Base-by-base conservation (phyloP, 2,113 vertebrate species). In the Saccopteryx bilineata region DNA sequence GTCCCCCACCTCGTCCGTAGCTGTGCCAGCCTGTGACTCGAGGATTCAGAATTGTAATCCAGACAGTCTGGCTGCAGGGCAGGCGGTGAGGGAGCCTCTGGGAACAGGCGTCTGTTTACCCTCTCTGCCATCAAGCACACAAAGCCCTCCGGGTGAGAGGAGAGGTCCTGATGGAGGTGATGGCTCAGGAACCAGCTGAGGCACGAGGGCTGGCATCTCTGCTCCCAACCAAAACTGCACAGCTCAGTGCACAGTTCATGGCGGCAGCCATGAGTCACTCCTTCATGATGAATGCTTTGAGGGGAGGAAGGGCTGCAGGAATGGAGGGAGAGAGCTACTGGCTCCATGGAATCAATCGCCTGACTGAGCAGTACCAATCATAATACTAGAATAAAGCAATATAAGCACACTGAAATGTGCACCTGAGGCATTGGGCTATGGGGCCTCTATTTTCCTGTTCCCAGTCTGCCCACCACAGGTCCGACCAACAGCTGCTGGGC, bases 341-440 rank as follows among this genome's bases (percentile, higher is more conserved):
- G 79, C 26, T 48, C 10, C 9, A 50, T 81, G 33, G 54, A 69
- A 69, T 72, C 19, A 23, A 46, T 46, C 58, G 17, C 28, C 66
- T 66, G 39, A n/a, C 69, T 87, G 63, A 66, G 66, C 50, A 7
- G 7, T 93, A 61, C 85, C 81, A 90, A 2, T 46, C 33, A 33
- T 56, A 23, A 54, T 24, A 93, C 39, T 39, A 39, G 39, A 93
- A 94, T 94, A 96, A 97, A 95, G 56, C 28, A n/a, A 3, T 69
- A 39, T 31, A 58, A 75, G 54, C 69, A 39, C 54, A 46, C 54
- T 74, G 65, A 66, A 63, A 33, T 68, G 75, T 0, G 81, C 18
- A 39, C 3, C 3, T 5, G 9, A 4, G 11, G 46, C 56, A 63
- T 31, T 48, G 87, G 33, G n/a, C 56, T 61, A 18, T 60, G 26